Percentiles rank a stretch among this genome's conserved stretches.
Evolutionary conservation across 2,113 vertebrate genomes (phyloP).

Genomic region (Acanthisitta chloris): DNA sequence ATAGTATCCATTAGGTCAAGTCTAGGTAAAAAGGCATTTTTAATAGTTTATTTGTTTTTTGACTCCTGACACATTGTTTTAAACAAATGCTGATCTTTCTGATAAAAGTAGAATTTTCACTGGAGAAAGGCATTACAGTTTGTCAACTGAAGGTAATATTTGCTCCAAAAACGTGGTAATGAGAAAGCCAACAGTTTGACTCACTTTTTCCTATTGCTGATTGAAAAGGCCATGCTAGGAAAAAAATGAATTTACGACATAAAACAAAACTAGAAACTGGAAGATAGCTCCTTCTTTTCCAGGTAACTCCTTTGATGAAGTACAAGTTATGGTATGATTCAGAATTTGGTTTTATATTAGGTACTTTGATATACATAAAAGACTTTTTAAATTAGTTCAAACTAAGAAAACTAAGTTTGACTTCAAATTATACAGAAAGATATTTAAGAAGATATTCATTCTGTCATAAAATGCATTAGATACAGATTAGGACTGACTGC

Average conservation of each 20-base stretch:
- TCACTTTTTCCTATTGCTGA: background rate
- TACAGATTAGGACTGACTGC: background rate
- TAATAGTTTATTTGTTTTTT: background rate
- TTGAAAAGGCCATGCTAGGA: background rate
- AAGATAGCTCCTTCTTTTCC: background rate
- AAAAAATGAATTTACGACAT: background rate
- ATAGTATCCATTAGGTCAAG: background rate
- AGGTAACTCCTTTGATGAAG: background rate
- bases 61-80: constrained; percentile 15
- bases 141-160: background rate
- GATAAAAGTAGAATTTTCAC: constrained; percentile 24
- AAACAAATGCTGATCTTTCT: constrained; percentile 22
- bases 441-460: background rate
- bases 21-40: background rate
- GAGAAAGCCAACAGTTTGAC: background rate
- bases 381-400: background rate
- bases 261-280: background rate
- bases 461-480: background rate
- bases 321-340: background rate
- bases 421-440: background rate
- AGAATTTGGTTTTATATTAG: background rate
- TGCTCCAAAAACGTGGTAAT: background rate
- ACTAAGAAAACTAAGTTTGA: background rate
- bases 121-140: background rate
- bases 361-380: background rate